phyloP scores from a whole-genome alignment of 92 coral and sea anemone genomes.

The Umimayanthus chanpuru region DNA sequence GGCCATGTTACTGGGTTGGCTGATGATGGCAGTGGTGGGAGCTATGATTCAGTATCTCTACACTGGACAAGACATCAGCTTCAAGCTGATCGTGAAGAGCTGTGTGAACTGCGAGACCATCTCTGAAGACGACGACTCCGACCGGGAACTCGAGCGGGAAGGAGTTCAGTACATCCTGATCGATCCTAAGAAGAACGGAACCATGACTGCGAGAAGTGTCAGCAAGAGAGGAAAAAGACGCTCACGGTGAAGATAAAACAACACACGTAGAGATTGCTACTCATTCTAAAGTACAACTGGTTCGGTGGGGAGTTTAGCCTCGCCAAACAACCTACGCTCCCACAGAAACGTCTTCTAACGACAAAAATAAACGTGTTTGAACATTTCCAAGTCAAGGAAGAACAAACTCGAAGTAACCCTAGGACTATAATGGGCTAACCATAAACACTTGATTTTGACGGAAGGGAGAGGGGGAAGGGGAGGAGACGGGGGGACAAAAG shows the following conservation, averaged over 20 bases:
- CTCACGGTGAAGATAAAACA: conserved; percentile 11
- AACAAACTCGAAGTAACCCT: no score
- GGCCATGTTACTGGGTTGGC: conserved; percentile 94
- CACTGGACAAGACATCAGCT: conserved; percentile 76
- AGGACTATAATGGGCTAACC: no score
- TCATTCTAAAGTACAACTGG: no score
- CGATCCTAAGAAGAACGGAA: conserved; percentile 22
- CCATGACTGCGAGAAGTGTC: conserved; percentile 12
- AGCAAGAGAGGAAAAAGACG: background rate
- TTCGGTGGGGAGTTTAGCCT: no score
- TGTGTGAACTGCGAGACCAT: conserved; percentile 45
- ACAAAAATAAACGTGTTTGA: no score
- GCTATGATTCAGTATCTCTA: conserved; percentile 81
- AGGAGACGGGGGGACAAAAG: no score
- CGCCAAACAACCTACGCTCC: no score
- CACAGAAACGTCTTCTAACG: no score
- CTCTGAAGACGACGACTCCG: conserved; percentile 11
- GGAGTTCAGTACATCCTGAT: conserved; percentile 9
- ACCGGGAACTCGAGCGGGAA: conserved; percentile 25
- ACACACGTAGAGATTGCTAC: background rate
- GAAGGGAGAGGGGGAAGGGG: no score
- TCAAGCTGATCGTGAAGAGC: conserved; percentile 63
- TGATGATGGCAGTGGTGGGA: conserved; percentile 85
- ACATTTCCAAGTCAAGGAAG: no score
- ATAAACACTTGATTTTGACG: no score